Base-by-base conservation (phyloP, 1,140 invertebrate species). In the Drosophila subobscura region DNA sequence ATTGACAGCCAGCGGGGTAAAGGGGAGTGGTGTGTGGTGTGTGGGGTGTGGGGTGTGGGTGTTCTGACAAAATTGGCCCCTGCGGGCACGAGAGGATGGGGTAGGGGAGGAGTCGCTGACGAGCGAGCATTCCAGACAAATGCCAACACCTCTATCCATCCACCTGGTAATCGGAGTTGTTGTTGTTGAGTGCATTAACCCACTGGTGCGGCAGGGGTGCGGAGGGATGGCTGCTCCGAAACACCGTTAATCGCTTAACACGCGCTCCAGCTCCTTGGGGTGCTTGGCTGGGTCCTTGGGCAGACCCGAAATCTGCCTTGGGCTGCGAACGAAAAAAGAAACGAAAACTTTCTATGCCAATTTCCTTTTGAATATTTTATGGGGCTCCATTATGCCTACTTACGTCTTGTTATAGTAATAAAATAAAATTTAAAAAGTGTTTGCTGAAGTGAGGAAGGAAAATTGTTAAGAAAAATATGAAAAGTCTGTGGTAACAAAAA, bases 401-500 rank as follows among this genome's bases (percentile, higher is more conserved):
- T 90, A 90, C 81, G 80, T 79, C 78, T 90, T 90, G 86, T 90
- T 86, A 90, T 86, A 86, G 86, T 84, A 90, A 90, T 90, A 90
- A 90, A 90, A 90, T 85, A 77, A 85, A 90, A 90, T 89, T 89
- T 79, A 65, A 85, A 78, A 83, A 78, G 79, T 70, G 29, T 70
- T 25, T 20, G 10, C 42, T 4, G 22, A 0, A 55, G 22, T 3
- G 40, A 29, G 37, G 29, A 14, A 33, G 72, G 72, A 42, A 65
- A 79, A 58, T 74, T 77, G 74, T 83, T 83, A 83, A 70, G 79
- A 64, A 78, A 81, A 77, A 74, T 81, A 45, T 37, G 45, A 63
- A 75, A 79, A 74, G 65, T 52, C 74, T 57, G 64, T 53, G 42
- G 76, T 59, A 63, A 57, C 72, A 66, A 49, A 12, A 47, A 45